A percentile compares a stretch with the other conserved stretches of the same genome.
phyloP scores from a whole-genome alignment of 37 sponge, comb jelly and placozoan genomes.

The Corticium candelabrum region DNA sequence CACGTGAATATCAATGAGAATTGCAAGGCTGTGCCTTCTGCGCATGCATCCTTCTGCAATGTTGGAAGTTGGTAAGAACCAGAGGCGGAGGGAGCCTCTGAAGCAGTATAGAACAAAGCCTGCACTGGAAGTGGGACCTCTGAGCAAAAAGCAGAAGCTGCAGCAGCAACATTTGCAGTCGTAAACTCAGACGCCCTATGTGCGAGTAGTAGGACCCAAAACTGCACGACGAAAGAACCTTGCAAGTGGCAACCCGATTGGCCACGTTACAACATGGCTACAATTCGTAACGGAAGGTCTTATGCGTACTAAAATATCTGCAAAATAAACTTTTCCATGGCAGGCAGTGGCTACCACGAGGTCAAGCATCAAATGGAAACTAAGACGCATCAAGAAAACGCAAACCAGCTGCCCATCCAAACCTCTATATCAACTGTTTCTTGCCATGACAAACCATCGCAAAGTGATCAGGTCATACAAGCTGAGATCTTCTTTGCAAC shows the following conservation, averaged over 20 bases:
- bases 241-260: constrained; percentile 37
- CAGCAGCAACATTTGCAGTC: too few species aligned
- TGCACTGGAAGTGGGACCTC: too few species aligned
- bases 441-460: background rate
- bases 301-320: constrained; percentile 20
- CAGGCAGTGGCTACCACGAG: constrained; percentile 33
- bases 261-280: background rate
- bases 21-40: too few species aligned
- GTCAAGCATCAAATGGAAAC: constrained; percentile 34
- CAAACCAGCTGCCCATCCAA: constrained; percentile 7
- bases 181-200: too few species aligned
- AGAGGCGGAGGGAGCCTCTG: too few species aligned
- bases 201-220: too few species aligned
- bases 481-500: constrained; percentile 24
- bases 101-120: too few species aligned
- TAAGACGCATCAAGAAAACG: constrained; percentile 21
- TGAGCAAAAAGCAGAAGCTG: too few species aligned
- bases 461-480: constrained; percentile 14
- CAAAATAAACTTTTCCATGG: constrained; percentile 18
- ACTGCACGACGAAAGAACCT: too few species aligned
- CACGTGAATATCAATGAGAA: too few species aligned
- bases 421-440: background rate
- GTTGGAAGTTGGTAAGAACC: too few species aligned
- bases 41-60: too few species aligned
- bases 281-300: constrained; percentile 18